A percentile compares a stretch with the other conserved stretches of the same genome.
Conservation (phyloP, 2,113 vertebrate species). For the Prunella fulvescens region DNA sequence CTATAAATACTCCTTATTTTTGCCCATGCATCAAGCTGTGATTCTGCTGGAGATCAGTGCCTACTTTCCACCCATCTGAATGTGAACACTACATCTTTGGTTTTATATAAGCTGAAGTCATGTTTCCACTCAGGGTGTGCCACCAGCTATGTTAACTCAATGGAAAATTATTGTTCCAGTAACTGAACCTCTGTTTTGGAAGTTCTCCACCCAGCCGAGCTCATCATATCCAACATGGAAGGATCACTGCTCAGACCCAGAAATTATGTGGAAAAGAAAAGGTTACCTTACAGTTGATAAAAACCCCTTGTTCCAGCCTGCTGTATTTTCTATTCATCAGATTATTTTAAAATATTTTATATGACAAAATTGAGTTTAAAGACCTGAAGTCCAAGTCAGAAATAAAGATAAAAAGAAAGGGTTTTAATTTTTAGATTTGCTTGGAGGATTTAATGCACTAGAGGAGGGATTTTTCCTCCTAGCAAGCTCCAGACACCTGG, state of each 20-base stretch:
- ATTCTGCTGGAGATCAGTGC: neutral
- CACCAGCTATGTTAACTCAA: neutral
- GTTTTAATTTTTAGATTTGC: neutral
- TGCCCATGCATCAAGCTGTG: neutral
- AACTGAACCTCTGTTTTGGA: constrained; percentile 11
- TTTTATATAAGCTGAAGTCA: constrained; percentile 13
- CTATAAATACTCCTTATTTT: neutral
- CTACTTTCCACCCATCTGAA: neutral
- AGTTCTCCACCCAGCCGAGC: constrained; percentile 32
- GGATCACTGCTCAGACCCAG: neutral
- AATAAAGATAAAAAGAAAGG: neutral
- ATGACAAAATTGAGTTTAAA: neutral
- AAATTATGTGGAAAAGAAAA: neutral
- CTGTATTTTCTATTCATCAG: neutral
- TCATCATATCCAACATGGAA: neutral
- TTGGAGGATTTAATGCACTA: neutral
- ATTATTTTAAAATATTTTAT: neutral
- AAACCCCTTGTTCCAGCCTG: neutral
- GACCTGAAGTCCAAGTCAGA: neutral
- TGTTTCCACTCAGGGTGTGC: constrained; percentile 36
- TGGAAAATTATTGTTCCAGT: constrained; percentile 51
- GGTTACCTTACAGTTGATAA: neutral
- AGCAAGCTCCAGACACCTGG: neutral
- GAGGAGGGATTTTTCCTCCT: neutral
- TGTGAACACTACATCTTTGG: neutral